These are phyloP conservation scores for Bettongia penicillata DNA, from an alignment of 2,113 vertebrate species.

Conservation along the genomic window DNA sequence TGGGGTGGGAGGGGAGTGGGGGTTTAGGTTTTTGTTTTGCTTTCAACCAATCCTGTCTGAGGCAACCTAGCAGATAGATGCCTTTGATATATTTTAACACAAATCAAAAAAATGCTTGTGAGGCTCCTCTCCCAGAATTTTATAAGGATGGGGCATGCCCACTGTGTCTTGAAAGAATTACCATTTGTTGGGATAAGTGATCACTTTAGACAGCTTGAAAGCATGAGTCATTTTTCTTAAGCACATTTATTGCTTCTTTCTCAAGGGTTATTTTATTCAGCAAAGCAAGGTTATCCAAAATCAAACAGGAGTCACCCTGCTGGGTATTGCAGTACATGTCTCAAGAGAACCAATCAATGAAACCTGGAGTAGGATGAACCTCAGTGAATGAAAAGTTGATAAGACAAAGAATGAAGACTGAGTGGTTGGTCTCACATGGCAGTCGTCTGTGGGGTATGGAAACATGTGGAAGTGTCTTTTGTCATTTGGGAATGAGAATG, in stretches of 20 bases:
- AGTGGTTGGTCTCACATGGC: conserved; percentile 59
- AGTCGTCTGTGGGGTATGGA: conserved; percentile 65
- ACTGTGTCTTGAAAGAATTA: conserved; percentile 78
- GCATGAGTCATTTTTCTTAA: conserved; percentile 72
- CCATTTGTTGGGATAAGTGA: conserved; percentile 77
- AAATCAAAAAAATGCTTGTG: conserved; percentile 66
- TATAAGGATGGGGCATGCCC: conserved; percentile 68
- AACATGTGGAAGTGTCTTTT: conserved; percentile 72
- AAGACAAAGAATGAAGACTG: conserved; percentile 58
- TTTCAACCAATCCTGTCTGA: conserved; percentile 64
- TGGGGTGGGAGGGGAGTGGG: too few relatives aligned
- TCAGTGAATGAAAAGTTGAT: conserved; percentile 61
- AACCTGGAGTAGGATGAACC: conserved; percentile 53
- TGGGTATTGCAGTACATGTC: conserved; percentile 66
- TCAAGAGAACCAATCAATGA: conserved; percentile 56
- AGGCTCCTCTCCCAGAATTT: conserved; percentile 72
- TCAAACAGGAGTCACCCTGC: conserved; percentile 67
- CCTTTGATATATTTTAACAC: conserved; percentile 70
- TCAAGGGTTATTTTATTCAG: conserved; percentile 77
- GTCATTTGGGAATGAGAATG: conserved; percentile 60
- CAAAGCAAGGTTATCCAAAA: conserved; percentile 73
- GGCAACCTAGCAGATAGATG: conserved; percentile 62
- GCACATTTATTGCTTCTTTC: conserved; percentile 78
- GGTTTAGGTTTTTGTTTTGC: conserved; percentile 71
- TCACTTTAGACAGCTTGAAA: conserved; percentile 78